Base-by-base conservation (phyloP, 2,113 vertebrate genomes). In the Xenotilapia longispinis region DNA sequence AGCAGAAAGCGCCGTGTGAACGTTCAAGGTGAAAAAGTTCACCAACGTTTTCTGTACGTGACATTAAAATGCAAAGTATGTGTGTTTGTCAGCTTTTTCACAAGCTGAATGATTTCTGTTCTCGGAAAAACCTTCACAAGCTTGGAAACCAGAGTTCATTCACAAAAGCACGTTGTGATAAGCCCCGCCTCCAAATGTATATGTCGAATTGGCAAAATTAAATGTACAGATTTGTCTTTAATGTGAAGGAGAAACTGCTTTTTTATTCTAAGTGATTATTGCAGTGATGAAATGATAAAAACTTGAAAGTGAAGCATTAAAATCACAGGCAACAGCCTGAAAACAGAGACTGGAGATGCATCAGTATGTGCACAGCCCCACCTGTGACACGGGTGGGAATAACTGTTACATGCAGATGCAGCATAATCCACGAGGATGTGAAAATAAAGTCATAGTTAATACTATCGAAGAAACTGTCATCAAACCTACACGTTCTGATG, bases 121-220 rank as follows among this genome's bases (percentile, higher is more conserved):
- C 70, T 1, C 2, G 5, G n/a, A 70, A 73, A 31, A 75, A 28
- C 70, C 23, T 49, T 78, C 42, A 47, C 2, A 28, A 19, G 40
- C 21, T 45, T 26, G 13, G 8, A 73, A 68, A 73, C 23, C 15
- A 0, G 4, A 11, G 42, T 47, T 75, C 42, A 49, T 75, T 49
- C 9, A 49, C 15, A 31, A 75, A 19, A 75, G 42, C 42, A 31
- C 0, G 0, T 19, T 26, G 2, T 31, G 23, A 28, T 19, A 47
- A 33, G 28, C 31, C 31, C 31, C 4, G 1, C 28, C 31, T 6
- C 58, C 9, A 4, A 3, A 28, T 47, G 23, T 28, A 75, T 28
- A 19, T 0, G 12, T 10, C 9, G 0, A 47, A 47, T 2, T 28
- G 40, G 4, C 21, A 73, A 73, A 75, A 19, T 28, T 11, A 28